Conservation (phyloP, 2,797 vertebrate species). For the Pseudopleuronectes americanus region DNA sequence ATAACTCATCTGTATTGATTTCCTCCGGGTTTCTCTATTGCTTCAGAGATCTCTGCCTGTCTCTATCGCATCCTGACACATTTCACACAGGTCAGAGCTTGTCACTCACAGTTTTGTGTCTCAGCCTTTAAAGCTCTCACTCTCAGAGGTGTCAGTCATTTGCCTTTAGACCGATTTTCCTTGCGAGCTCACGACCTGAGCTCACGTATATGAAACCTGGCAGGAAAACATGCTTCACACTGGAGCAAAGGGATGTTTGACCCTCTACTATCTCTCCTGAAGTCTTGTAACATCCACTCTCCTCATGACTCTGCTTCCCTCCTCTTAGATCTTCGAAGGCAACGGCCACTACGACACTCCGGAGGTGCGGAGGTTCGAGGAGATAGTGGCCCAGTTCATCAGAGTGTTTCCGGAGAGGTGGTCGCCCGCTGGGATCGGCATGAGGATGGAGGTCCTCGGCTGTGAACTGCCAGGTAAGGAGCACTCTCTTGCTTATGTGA, state of each 20-base stretch:
- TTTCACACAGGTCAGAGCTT: too few species aligned
- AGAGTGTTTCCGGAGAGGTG: constrained; percentile 95
- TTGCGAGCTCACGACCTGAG: constrained; percentile 13
- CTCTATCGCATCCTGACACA: too few species aligned
- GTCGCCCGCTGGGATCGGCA: constrained; percentile 96
- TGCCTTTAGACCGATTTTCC: background rate
- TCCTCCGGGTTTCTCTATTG: too few species aligned
- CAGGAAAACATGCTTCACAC: constrained; percentile 1
- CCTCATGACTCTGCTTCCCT: background rate
- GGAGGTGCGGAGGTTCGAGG: constrained; percentile 93
- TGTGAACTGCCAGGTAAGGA: constrained; percentile 95
- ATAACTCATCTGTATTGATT: background rate
- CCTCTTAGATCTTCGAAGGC: constrained; percentile 93
- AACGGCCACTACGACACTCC: constrained; percentile 96
- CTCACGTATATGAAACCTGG: constrained; percentile 22
- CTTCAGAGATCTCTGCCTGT: too few species aligned
- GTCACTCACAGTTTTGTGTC: too few species aligned
- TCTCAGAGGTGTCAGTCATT: background rate
- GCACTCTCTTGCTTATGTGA: too few species aligned
- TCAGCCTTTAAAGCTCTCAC: background rate
- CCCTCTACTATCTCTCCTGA: background rate
- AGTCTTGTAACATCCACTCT: background rate
- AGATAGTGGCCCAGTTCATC: constrained; percentile 90
- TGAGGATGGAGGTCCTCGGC: constrained; percentile 97
- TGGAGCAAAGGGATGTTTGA: constrained; percentile 5